Percentiles rank a stretch among this genome's conserved stretches.
Evolutionary conservation across 2,113 vertebrate genomes (phyloP).

Genomic region (Chascanopsetta lugubris): DNA sequence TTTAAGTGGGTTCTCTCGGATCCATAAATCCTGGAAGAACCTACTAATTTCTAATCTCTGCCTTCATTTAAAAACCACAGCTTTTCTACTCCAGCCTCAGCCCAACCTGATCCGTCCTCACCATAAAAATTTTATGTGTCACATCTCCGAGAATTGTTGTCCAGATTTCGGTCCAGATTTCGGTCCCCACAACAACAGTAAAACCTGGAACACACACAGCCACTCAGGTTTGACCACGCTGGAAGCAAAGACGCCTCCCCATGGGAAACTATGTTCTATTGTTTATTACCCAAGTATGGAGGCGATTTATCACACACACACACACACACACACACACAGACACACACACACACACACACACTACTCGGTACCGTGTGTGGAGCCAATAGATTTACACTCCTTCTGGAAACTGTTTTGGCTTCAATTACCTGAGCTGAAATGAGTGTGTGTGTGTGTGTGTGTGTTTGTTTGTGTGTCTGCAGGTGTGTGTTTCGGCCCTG

Average conservation of each 20-base stretch:
- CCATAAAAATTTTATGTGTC: not conserved
- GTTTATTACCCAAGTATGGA: conserved; percentile 54
- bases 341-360: conserved; percentile 5
- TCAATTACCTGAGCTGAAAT: conserved; percentile 41
- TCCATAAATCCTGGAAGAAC: too few relatives aligned
- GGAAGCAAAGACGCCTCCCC: conserved; percentile 26
- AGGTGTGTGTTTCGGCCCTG: conserved; percentile 2
- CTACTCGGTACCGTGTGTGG: conserved; percentile 26
- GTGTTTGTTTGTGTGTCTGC: conserved; percentile 16
- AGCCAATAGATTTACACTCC: conserved; percentile 43
- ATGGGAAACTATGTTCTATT: conserved; percentile 55
- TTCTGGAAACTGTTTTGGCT: conserved; percentile 49
- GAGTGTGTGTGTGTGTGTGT: conserved; percentile 21
- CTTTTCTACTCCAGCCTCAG: too few relatives aligned
- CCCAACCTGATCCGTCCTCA: too few relatives aligned
- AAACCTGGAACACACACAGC: conserved; percentile 8
- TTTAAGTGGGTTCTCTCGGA: too few relatives aligned
- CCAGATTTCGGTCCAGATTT: not conserved
- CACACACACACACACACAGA: conserved; percentile 4
- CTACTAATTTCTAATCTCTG: too few relatives aligned
- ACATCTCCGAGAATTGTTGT: not conserved
- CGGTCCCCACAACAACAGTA: not conserved
- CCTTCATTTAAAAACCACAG: too few relatives aligned
- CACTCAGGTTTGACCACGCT: conserved; percentile 32
- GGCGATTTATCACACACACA: conserved; percentile 51